Evolutionary conservation across 2,888 invertebrate species (phyloP).

Genomic region (Melanostoma mellinum): DNA sequence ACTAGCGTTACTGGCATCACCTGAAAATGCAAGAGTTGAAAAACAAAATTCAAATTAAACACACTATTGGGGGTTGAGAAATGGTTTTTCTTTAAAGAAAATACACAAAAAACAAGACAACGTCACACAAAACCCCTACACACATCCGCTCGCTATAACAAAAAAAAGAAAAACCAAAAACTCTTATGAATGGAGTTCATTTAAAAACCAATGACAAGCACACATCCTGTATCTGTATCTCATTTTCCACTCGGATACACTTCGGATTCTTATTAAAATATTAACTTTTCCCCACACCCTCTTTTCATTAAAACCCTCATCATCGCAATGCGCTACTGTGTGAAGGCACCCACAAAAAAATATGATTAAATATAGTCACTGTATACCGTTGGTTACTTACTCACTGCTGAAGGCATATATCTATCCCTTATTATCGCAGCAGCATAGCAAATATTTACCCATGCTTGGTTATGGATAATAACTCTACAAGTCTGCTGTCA

Average conservation of each 20-base stretch:
- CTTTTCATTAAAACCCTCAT: slow-evolving; percentile 4
- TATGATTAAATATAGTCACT: slow-evolving; percentile 52
- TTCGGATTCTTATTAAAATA: slow-evolving; percentile 68
- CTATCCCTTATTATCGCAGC: slow-evolving; percentile 70
- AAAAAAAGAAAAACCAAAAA: neutral
- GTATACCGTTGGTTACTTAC: slow-evolving; percentile 39
- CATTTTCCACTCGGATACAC: slow-evolving; percentile 68
- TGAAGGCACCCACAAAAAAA: slow-evolving; percentile 50
- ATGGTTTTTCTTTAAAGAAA: neutral
- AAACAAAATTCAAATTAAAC: slow-evolving; percentile 73
- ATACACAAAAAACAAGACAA: slow-evolving; percentile 12
- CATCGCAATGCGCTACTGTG: slow-evolving; percentile 55
- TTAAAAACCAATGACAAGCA: slow-evolving; percentile 39
- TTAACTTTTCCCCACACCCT: slow-evolving; percentile 50
- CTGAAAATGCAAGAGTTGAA: slow-evolving; percentile 84
- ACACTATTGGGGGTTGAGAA: slow-evolving; percentile 44
- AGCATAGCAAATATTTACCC: slow-evolving; percentile 70
- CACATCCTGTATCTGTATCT: slow-evolving; percentile 65
- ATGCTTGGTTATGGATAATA: slow-evolving; percentile 50
- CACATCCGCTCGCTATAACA: slow-evolving; percentile 40
- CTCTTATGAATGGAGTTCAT: slow-evolving; percentile 54
- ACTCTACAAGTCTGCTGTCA: slow-evolving; percentile 24
- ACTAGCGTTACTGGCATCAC: slow-evolving; percentile 98
- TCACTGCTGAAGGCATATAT: slow-evolving; percentile 48
- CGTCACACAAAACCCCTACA: slow-evolving; percentile 17